Evolutionary conservation across 2,113 vertebrate genomes (phyloP), one percentile per base, ranked within the genome.

Genomic region (Gopherus flavomarginatus): DNA sequence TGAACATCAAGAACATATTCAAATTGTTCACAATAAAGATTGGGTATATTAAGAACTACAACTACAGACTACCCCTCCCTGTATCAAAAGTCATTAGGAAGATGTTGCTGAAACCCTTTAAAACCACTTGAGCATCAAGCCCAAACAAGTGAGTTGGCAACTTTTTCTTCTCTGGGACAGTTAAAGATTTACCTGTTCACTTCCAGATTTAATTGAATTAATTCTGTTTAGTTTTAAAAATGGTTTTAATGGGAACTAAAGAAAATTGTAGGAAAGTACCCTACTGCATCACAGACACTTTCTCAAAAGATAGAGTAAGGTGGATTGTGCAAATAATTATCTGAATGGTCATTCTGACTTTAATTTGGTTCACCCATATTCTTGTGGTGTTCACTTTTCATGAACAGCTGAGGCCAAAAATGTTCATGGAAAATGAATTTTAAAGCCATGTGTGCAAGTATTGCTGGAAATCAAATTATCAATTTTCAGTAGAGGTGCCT

Each of bases 391-490:
- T 88, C 38, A 5, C 62, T 95, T 93, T 95, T 94, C 89, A 87
- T 59, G 89, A 97, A 95, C 54, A 88, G 13, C 17, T n/a, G 83
- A 93, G 57, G 95, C 79, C 50, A 93, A 91, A 95, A 96, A 91
- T 52, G 47, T 94, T 96, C 86, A 94, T 90, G 90, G 96, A 90
- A 97, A 97, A 97, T 82, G 50, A 75, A 53, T 95, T 96, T 96
- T 84, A 89, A 80, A 85, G 57, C 47, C 91, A 3, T 77, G n/a
- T 4, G 17, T 65, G 69, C 44, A 95, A 88, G 86, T 92, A 69
- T 97, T 97, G 95, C 94, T 92, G 93, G 96, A 97, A 97, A 90
- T 92, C 92, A 96, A 96, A 96, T 96, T 96, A 95, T 94, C 94
- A 0, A 1, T 91, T 89, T 97, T 91, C 93, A 92, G 75, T 90